A percentile compares a stretch with the other conserved stretches of the same genome.
Conservation (phyloP, 2,888 invertebrate genomes). For the Ormyrus labotus region DNA sequence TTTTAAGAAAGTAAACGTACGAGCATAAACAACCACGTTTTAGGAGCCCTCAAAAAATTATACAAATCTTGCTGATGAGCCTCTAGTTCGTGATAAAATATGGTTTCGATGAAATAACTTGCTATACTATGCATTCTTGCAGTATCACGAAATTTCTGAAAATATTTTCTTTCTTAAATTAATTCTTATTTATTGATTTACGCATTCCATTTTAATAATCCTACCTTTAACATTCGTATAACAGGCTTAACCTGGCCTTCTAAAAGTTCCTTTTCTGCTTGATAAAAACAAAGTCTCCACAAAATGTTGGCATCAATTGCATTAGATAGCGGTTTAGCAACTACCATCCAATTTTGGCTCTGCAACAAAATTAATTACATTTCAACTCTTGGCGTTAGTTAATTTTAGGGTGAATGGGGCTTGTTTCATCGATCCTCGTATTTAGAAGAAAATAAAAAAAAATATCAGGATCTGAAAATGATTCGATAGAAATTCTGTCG, state of each 20-base stretch:
- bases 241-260: constrained; percentile 67
- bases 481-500: too few relatives aligned
- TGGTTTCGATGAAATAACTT: constrained; percentile 79
- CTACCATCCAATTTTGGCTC: constrained; percentile 74
- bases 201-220: not conserved
- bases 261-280: constrained; percentile 76
- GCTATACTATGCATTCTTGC: constrained; percentile 76
- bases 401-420: too few relatives aligned
- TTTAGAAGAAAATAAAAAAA: not conserved
- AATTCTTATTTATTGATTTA: not conserved
- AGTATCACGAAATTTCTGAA: constrained; percentile 77
- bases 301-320: constrained; percentile 67
- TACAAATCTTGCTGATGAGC: constrained; percentile 57
- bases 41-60: constrained; percentile 43
- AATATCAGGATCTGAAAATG: not conserved
- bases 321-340: constrained; percentile 74
- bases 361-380: not conserved
- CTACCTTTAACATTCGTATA: constrained; percentile 67
- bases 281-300: constrained; percentile 80
- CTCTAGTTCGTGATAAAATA: constrained; percentile 76
- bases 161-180: constrained; percentile 40
- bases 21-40: constrained; percentile 59
- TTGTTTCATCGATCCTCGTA: not conserved
- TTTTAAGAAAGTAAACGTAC: constrained; percentile 56
- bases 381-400: too few relatives aligned